These are phyloP conservation scores for Gymnopithys bicolor DNA, from an alignment of 2,797 vertebrate species.

Conservation along the genomic window DNA sequence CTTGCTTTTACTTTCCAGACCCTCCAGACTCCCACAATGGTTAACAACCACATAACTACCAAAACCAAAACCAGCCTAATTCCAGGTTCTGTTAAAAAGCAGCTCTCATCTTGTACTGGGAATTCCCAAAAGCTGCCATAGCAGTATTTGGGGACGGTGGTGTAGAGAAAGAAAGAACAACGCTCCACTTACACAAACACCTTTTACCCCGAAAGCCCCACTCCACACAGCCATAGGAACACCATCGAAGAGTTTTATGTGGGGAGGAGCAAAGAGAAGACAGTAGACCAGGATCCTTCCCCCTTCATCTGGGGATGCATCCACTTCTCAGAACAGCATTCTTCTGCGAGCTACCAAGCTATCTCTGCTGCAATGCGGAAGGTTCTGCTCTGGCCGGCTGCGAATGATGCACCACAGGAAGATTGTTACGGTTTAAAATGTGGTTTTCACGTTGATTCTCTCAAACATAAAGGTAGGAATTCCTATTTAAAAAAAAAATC, in stretches of 20 bases:
- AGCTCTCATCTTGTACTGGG: not conserved
- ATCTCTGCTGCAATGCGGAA: not conserved
- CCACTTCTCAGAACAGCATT: slow-evolving; percentile 2
- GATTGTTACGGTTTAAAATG: not conserved
- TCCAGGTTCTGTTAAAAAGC: not conserved
- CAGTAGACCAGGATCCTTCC: not conserved
- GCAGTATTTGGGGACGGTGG: not conserved
- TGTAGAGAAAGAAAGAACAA: not conserved
- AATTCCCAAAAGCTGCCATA: not conserved
- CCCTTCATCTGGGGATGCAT: not conserved
- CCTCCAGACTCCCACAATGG: not conserved
- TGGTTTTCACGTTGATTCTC: not conserved
- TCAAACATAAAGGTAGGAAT: not conserved
- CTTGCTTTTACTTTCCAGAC: not conserved
- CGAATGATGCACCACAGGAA: not conserved
- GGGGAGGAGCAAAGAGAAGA: slow-evolving; percentile 15
- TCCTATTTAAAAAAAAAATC: rapidly evolving
- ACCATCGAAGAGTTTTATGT: not conserved
- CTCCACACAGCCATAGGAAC: not conserved
- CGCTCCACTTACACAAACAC: not conserved
- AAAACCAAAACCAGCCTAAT: not conserved
- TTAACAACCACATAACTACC: not conserved
- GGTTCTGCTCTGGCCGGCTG: slow-evolving; percentile 1
- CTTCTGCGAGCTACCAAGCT: slow-evolving; percentile 10
- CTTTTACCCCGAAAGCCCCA: not conserved